Evolutionary conservation across 2,797 vertebrate species (phyloP).

Genomic region (Halcyon chelicuti): DNA sequence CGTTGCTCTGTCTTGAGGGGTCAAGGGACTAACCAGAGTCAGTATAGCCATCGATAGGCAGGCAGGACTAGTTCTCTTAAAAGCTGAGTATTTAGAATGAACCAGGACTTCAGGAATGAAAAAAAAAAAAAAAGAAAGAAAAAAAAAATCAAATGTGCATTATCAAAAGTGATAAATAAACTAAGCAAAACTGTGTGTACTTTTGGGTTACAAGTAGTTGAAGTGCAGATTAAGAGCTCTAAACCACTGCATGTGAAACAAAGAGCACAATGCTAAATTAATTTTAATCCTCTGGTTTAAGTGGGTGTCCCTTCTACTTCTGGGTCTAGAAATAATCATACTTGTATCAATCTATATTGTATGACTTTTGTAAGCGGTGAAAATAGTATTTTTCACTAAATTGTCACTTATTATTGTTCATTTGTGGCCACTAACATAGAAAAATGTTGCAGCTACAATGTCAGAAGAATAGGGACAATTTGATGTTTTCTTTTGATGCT

Average conservation of each 20-base stretch:
- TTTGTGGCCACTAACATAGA: conserved; percentile 86
- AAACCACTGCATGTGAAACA: conserved; percentile 68
- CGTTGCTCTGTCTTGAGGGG: conserved; percentile 42
- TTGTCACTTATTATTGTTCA: conserved; percentile 91
- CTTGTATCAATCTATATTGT: conserved; percentile 86
- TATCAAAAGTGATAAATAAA: conserved; percentile 70
- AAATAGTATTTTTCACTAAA: conserved; percentile 87
- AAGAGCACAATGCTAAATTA: conserved; percentile 76
- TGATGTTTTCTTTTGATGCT: conserved; percentile 93
- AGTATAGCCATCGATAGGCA: conserved; percentile 51
- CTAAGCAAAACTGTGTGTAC: conserved; percentile 53
- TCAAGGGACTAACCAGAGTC: conserved; percentile 51
- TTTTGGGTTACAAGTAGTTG: conserved; percentile 61
- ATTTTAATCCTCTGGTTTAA: conserved; percentile 82
- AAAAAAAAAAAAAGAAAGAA: neutral
- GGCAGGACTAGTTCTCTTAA: conserved; percentile 65
- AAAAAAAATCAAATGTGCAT: neutral
- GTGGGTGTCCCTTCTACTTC: conserved; percentile 72
- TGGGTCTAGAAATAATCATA: conserved; percentile 84
- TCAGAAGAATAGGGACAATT: conserved; percentile 95
- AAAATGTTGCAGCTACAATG: conserved; percentile 87
- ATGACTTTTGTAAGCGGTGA: conserved; percentile 85
- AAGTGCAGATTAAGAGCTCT: conserved; percentile 74
- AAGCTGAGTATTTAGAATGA: conserved; percentile 69
- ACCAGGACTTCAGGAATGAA: conserved; percentile 57